Base-by-base conservation (phyloP, 2,888 invertebrate species). In the Amblyjoppa fuscipennis region DNA sequence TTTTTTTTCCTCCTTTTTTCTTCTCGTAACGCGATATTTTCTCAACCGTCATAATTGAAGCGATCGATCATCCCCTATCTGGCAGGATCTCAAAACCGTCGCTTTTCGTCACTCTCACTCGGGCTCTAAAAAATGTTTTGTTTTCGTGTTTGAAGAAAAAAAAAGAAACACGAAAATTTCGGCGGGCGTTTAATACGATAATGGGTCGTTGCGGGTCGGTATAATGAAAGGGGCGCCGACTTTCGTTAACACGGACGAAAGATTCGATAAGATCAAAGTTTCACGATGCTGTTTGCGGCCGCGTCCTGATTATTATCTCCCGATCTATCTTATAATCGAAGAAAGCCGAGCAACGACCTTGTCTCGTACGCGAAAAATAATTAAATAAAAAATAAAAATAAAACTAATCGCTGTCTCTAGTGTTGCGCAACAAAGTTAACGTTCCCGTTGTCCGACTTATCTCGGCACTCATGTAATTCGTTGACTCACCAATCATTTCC, bases 1-100 rank as follows among this genome's bases (percentile, higher is more conserved):
- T 59, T 25, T 41, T 68, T 61, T 78, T 25, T 69, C 53, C 1
- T 16, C 4, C 13, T 59, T 49, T 68, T 61, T 78, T 45, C 53
- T 69, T 51, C 9, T 41, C 66, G 86, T 83, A 86, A 86, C 86
- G 49, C 64, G 86, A 83, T 86, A 83, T 78, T 86, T 83, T 83
- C 53, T 68, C 85, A 83, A 87, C 86, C 75, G 81, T 84, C 82
- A 88, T 90, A 90, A 91, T 91, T 90, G 88, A 90, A 89, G 90
- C 89, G 88, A 88, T 91, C 90, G 88, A 89, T 90, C 91, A 90
- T 83, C 90, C 87, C 85, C 90, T 89, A 90, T 90, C 89, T 83
- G 73, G 66, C 41, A 78, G 87, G 89, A 89, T 88, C 85, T 86
- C 64, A 76, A 86, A 88, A 74, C 77, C 76, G 86, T 87, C 88